Evolutionary conservation across 1,140 invertebrate genomes (phyloP), one percentile per base, ranked within the genome.

Genomic region (Glossosoma conforme): DNA sequence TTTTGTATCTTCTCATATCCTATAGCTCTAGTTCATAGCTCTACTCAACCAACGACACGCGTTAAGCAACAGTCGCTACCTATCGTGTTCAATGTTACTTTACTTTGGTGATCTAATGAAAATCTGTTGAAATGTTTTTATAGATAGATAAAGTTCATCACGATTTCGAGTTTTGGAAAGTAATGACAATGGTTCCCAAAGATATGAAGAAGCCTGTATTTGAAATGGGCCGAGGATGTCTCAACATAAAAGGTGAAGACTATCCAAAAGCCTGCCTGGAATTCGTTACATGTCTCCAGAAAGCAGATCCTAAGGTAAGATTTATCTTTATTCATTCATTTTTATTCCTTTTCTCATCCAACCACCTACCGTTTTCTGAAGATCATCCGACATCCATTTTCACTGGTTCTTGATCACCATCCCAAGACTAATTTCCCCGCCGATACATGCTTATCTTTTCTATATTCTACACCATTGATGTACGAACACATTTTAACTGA

Each of bases 111-210:
- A 8, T 28, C n/a, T 28, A 8, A 28, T 8, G n/a, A 8, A 28
- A 8, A 28, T 28, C 6, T 35, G 14, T 35, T 15, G 14, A 8
- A 9, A 17, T 20, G 11, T 41, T 44, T n/a, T 36, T 48, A 36
- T 40, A 58, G 56, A 58, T 58, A n/a, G 48, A 58, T 28, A 50
- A 20, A 24, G 8, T 46, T 18, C 48, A 52, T 36, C 56, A 58
- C 17, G 56, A 58, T n/a, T 54, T 58, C 28, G 56, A 58, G 35
- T 58, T 47, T 40, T 58, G 56, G 56, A 58, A 58, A 52, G 43
- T 58, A 20, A 3, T 58, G n/a, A 28, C 36, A 11, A 47, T 52
- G 44, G 25, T 54, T 18, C 46, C 56, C 1, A 40, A 41, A 25
- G 52, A 54, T 14, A 58, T 58, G 56, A 58, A 54, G 28, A 51